Evolutionary conservation across 2,797 vertebrate genomes (phyloP).

Genomic region (Rallus crepitans): DNA sequence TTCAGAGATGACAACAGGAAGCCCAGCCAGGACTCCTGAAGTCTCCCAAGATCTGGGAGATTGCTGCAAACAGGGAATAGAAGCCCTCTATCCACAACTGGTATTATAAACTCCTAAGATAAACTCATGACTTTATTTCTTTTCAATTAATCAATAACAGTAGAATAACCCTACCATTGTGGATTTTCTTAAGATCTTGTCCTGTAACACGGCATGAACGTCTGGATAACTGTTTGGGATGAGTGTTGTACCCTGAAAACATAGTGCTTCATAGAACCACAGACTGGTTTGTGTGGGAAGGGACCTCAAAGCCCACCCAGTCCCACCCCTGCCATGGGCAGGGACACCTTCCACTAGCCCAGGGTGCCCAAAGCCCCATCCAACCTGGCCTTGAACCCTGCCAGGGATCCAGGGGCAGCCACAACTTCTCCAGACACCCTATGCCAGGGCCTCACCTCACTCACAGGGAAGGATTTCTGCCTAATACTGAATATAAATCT

Average conservation of each 20-base stretch:
- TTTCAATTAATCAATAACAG: not conserved
- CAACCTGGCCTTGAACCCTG: no score
- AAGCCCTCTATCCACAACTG: not conserved
- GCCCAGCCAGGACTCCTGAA: not conserved
- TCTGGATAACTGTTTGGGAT: not conserved
- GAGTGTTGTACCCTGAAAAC: not conserved
- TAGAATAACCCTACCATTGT: not conserved
- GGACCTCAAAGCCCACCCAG: no score
- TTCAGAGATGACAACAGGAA: not conserved
- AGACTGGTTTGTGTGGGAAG: no score
- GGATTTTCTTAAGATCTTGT: not conserved
- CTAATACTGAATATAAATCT: no score
- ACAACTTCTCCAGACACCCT: no score
- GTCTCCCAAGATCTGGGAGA: not conserved
- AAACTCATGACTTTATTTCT: not conserved
- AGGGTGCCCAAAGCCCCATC: no score
- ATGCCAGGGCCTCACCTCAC: no score
- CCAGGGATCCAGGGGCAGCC: no score
- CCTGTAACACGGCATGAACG: rapidly evolving
- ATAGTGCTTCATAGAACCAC: no score
- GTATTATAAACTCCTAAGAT: not conserved
- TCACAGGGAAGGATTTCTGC: no score
- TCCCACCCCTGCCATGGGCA: no score
- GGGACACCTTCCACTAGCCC: no score
- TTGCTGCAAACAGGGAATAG: not conserved